A percentile compares a stretch with the other conserved stretches of the same genome.
Evolutionary conservation across 1,140 invertebrate species (phyloP).

Genomic region (Zaprionus gabonicus): DNA sequence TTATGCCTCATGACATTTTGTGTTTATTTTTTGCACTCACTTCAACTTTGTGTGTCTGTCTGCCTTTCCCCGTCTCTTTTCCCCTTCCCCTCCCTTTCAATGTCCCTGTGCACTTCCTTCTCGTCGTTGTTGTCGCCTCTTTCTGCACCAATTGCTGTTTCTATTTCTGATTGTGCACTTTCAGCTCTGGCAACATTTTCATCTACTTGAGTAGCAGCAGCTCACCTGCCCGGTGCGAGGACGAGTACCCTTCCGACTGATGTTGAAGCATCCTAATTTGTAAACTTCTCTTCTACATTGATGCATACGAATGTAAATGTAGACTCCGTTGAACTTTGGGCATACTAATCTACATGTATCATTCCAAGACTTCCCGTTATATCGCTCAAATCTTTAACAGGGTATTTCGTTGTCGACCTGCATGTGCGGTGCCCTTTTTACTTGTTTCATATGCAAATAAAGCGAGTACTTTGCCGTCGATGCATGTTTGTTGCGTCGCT

Average conservation of each 20-base stretch:
- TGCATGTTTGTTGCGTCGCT: constrained; percentile 54
- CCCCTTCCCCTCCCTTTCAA: not conserved
- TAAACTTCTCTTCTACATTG: not conserved
- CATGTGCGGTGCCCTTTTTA: not conserved
- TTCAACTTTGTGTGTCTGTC: not conserved
- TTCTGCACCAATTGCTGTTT: constrained; percentile 14
- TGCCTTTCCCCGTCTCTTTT: not conserved
- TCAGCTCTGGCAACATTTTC: constrained; percentile 62
- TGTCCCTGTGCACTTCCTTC: not conserved
- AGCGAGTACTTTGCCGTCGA: constrained; percentile 64
- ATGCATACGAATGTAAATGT: not conserved
- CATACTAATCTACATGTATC: no score
- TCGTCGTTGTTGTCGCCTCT: not conserved
- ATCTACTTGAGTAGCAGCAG: constrained; percentile 58
- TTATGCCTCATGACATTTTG: constrained; percentile 24
- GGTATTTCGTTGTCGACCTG: not conserved
- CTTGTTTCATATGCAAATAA: constrained; percentile 69
- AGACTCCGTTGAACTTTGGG: no score
- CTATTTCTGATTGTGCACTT: constrained; percentile 42
- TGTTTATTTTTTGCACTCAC: constrained; percentile 18
- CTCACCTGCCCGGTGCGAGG: constrained; percentile 28
- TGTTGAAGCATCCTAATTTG: not conserved
- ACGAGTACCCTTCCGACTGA: not conserved
- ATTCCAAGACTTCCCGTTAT: no score
- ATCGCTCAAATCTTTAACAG: not conserved